Evolutionary conservation across 2,113 vertebrate genomes (phyloP), one percentile per base, ranked within the genome.

Genomic region (Cochlearius cochlearius): DNA sequence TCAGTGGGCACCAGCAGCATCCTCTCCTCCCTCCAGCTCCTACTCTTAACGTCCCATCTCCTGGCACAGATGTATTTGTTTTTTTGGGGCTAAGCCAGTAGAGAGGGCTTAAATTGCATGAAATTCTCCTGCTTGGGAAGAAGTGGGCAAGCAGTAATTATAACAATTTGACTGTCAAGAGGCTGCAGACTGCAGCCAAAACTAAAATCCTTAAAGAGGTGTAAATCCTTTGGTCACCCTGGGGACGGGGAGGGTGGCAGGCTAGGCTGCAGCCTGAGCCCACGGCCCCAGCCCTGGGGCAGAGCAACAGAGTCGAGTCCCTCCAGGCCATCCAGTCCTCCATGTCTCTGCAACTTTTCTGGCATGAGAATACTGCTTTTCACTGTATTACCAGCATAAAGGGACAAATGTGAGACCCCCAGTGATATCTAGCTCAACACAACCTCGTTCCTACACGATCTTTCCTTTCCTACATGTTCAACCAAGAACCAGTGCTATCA

Each of bases 401-500:
- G 3, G 49, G 21, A 49, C 15, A 64, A 21, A n/a, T 7, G 27
- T 8, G 52, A 67, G 17, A 19, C 7, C 4, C 27, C 3, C 16
- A 5, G 16, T 23, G 32, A 41, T 17, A 50, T 49, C 23, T 2
- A 55, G 15, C 34, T 66, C 21, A 12, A n/a, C 19, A 38, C 58
- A 68, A 21, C 12, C 22, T 59, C 0, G 0, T 11, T 56, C 49
- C 43, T 22, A 6, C 11, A 0, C 2, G 3, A 10, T 14, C 11
- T 25, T 11, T 43, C 15, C n/a, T 62, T 47, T 39, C 41, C 7
- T 17, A 21, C 0, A 1, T 4, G 19, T 20, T 38, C 62, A 12
- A 7, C 23, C n/a, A 74, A 55, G n/a, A 41, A 8, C 0, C 7
- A 15, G 11, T 18, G 43, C 5, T 26, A 0, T 2, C 16, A 18